These are phyloP conservation scores for Nycticorax nycticorax DNA, from an alignment of 2,113 vertebrate genomes.

Conservation along the genomic window DNA sequence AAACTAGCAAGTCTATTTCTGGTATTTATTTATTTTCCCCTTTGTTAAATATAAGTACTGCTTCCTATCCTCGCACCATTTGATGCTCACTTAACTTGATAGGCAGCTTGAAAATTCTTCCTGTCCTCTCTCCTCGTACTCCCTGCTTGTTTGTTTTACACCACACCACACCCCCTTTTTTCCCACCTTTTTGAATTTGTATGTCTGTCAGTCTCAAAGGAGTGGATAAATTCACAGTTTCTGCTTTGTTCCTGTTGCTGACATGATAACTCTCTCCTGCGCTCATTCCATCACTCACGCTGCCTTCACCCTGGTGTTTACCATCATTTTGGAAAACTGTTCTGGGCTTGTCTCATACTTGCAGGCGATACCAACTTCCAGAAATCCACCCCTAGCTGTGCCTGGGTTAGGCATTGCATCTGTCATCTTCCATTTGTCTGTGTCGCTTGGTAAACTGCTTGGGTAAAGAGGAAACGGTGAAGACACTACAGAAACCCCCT, in stretches of 20 bases:
- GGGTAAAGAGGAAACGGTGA: background rate
- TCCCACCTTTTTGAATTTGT: background rate
- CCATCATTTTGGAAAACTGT: background rate
- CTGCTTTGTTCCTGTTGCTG: slow-evolving; percentile 12
- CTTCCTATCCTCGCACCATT: background rate
- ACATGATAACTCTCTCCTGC: background rate
- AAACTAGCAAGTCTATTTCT: background rate
- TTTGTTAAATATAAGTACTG: background rate
- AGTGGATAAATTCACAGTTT: background rate
- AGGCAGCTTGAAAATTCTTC: background rate
- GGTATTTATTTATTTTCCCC: background rate
- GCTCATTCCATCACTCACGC: background rate
- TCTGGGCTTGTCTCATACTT: background rate
- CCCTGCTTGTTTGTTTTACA: background rate
- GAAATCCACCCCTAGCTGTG: background rate
- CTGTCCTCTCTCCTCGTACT: background rate
- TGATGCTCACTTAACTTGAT: background rate
- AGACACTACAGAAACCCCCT: background rate
- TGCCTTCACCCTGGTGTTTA: background rate
- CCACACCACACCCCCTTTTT: background rate
- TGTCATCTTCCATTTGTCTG: background rate
- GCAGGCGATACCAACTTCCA: background rate
- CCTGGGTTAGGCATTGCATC: background rate
- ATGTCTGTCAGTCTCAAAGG: background rate
- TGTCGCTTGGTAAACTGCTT: background rate